Percentiles rank a stretch among this genome's conserved stretches.
phyloP scores from a whole-genome alignment of 2,797 vertebrate species.

The Muraenolepis orangiensis region DNA sequence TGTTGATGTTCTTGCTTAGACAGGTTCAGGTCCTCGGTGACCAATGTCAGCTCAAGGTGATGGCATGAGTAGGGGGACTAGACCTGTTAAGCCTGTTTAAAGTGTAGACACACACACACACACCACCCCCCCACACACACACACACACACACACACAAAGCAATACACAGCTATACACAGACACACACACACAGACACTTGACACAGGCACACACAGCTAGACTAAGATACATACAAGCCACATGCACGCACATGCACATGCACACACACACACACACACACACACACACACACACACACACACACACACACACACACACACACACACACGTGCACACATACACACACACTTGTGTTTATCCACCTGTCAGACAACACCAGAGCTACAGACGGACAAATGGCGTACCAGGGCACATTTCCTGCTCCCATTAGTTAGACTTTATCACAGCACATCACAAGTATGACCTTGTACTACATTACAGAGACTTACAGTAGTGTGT shows the following conservation, averaged over 20 bases:
- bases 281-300: neutral
- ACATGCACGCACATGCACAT: neutral
- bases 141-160: neutral
- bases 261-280: neutral
- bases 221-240: neutral
- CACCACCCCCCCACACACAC: neutral
- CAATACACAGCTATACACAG: neutral
- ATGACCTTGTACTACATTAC: too few relatives aligned
- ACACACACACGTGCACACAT: neutral
- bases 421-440: neutral
- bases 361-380: neutral
- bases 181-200: neutral
- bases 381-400: neutral
- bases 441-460: neutral
- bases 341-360: neutral
- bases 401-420: neutral
- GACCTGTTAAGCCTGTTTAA: constrained; percentile 36
- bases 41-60: constrained; percentile 55
- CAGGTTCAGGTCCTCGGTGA: constrained; percentile 45
- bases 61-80: constrained; percentile 39
- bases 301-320: constrained; percentile 1
- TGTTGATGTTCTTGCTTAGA: constrained; percentile 40
- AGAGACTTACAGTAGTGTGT: too few relatives aligned
- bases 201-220: neutral
- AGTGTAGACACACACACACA: neutral